Evolutionary conservation across 2,113 vertebrate genomes (phyloP).

Genomic region (Myanophis thanlyinensis): DNA sequence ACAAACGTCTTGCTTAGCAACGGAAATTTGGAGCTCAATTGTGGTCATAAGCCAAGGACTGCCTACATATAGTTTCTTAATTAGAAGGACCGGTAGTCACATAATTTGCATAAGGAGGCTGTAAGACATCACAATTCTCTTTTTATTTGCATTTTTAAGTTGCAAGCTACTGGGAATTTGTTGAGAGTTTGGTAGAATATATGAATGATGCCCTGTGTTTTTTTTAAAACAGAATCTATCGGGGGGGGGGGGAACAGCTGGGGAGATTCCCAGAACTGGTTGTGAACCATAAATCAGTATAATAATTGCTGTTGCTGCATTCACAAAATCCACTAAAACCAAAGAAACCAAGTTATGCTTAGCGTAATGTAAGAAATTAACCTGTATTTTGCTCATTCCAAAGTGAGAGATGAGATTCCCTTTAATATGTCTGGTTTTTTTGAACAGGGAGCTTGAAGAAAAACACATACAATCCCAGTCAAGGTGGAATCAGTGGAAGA

Average conservation of each 20-base stretch:
- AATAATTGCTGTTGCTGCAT: neutral
- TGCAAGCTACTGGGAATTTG: neutral
- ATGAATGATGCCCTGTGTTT: neutral
- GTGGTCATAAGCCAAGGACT: too few species aligned
- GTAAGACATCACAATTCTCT: neutral
- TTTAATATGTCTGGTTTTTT: neutral
- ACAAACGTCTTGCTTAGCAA: too few species aligned
- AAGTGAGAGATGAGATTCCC: neutral
- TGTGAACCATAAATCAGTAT: neutral
- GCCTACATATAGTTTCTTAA: neutral
- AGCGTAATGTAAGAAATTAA: neutral
- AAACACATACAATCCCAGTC: constrained; percentile 52
- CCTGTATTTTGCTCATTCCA: neutral
- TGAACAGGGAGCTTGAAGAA: constrained; percentile 61
- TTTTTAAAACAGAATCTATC: neutral
- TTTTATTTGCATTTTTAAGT: neutral
- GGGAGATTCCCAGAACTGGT: neutral
- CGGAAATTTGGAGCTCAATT: too few species aligned
- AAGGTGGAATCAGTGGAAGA: constrained; percentile 77
- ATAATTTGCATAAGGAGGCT: neutral
- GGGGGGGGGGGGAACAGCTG: neutral
- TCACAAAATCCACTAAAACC: neutral
- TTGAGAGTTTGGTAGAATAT: neutral
- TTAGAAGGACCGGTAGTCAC: neutral
- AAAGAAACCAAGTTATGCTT: neutral